phyloP scores from a whole-genome alignment of 2,888 invertebrate species.

The Rhingia rostrata region DNA sequence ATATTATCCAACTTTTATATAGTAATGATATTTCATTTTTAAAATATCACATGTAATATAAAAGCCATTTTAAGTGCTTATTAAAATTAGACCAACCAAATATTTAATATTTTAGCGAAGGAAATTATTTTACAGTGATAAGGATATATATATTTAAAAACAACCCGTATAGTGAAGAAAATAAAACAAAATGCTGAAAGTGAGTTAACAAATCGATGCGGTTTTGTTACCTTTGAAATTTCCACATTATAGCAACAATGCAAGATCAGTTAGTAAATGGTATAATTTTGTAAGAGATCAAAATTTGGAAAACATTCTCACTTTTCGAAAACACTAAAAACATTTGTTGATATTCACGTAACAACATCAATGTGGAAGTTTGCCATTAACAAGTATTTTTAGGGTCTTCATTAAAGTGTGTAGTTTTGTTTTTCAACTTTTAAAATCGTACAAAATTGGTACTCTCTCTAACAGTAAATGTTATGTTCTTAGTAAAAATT shows the following conservation, averaged over 20 bases:
- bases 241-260: not conserved
- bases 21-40: constrained; percentile 29
- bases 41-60: constrained; percentile 14
- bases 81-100: constrained; percentile 19
- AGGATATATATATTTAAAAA: not conserved
- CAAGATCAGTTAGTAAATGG: no score
- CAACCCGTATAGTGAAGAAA: no score
- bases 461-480: not conserved
- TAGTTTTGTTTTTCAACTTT: not conserved
- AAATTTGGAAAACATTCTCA: no score
- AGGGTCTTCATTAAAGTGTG: not conserved
- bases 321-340: no score
- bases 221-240: not conserved
- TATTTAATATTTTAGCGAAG: constrained; percentile 1
- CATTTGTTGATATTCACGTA: no score
- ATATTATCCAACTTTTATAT: not conserved
- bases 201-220: not conserved
- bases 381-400: no score
- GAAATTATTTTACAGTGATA: constrained; percentile 6
- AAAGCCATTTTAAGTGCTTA: constrained; percentile 22
- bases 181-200: not conserved
- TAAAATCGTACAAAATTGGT: not conserved
- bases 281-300: no score
- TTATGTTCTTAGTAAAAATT: no score
- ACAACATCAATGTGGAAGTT: no score